phyloP scores from a whole-genome alignment of 2,888 invertebrate genomes.

The Leuctra nigra region DNA sequence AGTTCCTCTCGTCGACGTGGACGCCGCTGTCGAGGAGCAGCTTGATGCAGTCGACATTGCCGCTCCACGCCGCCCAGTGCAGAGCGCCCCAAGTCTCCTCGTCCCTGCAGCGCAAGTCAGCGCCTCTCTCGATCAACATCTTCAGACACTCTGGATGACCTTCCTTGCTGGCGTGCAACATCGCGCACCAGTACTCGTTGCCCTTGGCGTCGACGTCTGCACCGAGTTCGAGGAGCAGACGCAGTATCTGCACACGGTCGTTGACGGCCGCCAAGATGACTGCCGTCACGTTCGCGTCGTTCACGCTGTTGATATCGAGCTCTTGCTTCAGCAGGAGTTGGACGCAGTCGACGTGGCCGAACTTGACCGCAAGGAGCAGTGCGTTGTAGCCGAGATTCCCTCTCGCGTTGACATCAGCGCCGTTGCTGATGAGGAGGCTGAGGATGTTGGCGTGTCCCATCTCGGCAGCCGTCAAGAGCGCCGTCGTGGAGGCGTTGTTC shows the following conservation, averaged over 20 bases:
- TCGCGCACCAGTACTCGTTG: background rate
- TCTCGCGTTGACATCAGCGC: background rate
- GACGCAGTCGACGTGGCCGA: background rate
- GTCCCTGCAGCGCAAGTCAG: background rate
- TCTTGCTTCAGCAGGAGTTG: background rate
- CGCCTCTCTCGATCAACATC: background rate
- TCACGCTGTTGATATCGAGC: background rate
- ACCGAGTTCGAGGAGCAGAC: background rate
- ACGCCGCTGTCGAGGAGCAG: background rate
- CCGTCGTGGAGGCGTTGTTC: background rate
- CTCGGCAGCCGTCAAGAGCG: background rate
- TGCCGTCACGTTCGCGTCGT: background rate
- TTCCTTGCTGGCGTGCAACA: background rate
- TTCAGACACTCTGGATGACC: background rate
- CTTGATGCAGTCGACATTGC: background rate
- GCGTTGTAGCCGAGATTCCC: background rate
- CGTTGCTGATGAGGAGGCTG: background rate
- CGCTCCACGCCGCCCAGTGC: background rate
- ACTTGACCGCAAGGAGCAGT: background rate
- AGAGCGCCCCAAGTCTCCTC: background rate
- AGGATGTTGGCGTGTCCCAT: background rate
- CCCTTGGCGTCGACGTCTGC: background rate
- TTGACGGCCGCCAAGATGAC: background rate
- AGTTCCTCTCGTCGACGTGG: background rate
- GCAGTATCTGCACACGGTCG: background rate